Evolutionary conservation across 1,140 invertebrate species (phyloP).

Genomic region (Aricia agestis): DNA sequence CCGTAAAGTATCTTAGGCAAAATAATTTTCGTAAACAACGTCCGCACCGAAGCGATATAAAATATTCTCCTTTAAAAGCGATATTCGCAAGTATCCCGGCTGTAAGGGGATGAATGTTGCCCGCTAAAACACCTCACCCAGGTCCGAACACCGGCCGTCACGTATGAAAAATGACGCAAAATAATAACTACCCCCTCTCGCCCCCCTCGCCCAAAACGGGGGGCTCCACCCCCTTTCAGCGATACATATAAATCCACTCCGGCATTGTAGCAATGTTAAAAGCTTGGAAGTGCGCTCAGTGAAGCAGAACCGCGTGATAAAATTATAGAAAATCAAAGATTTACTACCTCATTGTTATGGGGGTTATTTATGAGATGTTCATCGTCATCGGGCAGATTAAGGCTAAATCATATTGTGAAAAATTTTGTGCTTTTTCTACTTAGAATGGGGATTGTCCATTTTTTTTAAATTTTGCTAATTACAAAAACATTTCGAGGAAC

Average conservation of each 20-base stretch:
- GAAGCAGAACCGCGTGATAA: conserved; percentile 12
- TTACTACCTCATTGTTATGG: neutral
- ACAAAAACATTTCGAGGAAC: no score
- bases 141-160: conserved; percentile 5
- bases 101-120: neutral
- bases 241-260: conserved; percentile 15
- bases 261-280: conserved; percentile 13
- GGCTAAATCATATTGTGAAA: no score
- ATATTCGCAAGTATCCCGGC: no score
- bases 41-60: neutral
- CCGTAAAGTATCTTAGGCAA: neutral
- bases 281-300: conserved; percentile 15
- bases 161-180: conserved; percentile 12
- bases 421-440: no score
- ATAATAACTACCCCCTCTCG: neutral
- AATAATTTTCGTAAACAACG: neutral
- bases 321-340: conserved; percentile 15
- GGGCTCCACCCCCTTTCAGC: neutral
- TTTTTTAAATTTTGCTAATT: no score
- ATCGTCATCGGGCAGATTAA: no score
- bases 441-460: no score
- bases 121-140: neutral
- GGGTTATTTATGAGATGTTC: neutral
- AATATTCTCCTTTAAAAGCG: neutral
- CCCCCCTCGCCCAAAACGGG: neutral